Base-by-base conservation (phyloP, 2,797 vertebrate genomes). In the Onychomys arenicola region DNA sequence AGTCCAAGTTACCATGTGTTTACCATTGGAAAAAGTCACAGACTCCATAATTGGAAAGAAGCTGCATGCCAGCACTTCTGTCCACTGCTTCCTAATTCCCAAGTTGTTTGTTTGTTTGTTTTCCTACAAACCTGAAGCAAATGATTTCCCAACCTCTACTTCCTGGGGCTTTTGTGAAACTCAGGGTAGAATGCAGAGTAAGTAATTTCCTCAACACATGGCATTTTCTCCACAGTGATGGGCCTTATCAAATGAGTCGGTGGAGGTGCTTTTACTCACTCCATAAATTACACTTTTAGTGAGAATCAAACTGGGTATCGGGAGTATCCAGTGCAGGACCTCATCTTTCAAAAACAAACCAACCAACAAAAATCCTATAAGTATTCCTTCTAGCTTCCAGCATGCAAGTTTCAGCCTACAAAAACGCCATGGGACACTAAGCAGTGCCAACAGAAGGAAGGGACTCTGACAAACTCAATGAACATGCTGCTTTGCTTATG, bases 111-210 rank as follows among this genome's bases (percentile, higher is more conserved):
- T 14, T 73, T 43, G 78, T 78, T 29, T 71, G 21, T 75, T 23
- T 73, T 12, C 21, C 59, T 94, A 29, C 69, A 93, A 84, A 78
- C 65, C 13, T 37, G 49, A 49, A 49, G 14, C 32, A 88, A 76
- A 65, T 23, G 59, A 76, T 88, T 83, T 16, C 49, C 37, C 37
- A 25, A 27, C 23, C 23, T 37, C 85, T 71, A 61, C 25, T 40
- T 95, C 59, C 29, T 3, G 59, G 71, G 49, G 83, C 61, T 95
- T 89, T 76, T 76, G 61, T 78, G 67, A 91, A 92, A 73, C 85
- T 95, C 61, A 83, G 8, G 6, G n/a, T 32, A 61, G 7, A 88
- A 12, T 61, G 71, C 5, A 10, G 6, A 6, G 19, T 78, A 21
- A 2, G 1, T 29, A 43, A 43, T 88, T 77, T 78, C 43, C 27